phyloP scores from a whole-genome alignment of 2,888 invertebrate genomes.

The Chrysina gloriosa region DNA sequence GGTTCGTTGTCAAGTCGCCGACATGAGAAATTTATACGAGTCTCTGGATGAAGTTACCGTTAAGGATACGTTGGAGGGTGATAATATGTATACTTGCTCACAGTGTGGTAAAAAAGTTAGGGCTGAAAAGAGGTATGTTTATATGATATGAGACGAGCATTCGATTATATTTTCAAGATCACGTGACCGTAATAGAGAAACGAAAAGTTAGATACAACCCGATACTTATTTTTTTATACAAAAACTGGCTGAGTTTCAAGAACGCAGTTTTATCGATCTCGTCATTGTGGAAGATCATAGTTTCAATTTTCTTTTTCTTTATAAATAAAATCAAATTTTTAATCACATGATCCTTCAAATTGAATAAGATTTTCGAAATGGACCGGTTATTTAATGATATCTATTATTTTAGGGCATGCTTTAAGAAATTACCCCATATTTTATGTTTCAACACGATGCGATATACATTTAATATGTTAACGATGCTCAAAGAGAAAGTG shows the following conservation, averaged over 20 bases:
- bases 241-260: too few species aligned
- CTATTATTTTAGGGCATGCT: constrained; percentile 78
- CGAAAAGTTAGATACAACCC: too few species aligned
- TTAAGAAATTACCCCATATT: constrained; percentile 92
- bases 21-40: constrained; percentile 95
- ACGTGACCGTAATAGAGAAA: too few species aligned
- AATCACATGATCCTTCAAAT: too few species aligned
- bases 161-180: too few species aligned
- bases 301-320: too few species aligned
- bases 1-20: constrained; percentile 94
- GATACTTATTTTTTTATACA: too few species aligned
- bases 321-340: too few species aligned
- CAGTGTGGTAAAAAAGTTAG: constrained; percentile 95
- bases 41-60: constrained; percentile 97
- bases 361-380: not conserved
- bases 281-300: too few species aligned
- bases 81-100: constrained; percentile 98
- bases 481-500: constrained; percentile 97
- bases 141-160: too few species aligned
- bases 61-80: constrained; percentile 95
- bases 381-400: not conserved
- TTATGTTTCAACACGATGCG: constrained; percentile 97
- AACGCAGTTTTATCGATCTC: too few species aligned
- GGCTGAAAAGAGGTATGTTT: constrained; percentile 84
- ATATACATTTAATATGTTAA: constrained; percentile 97